phyloP scores from a whole-genome alignment of 2,113 vertebrate genomes.

The Suricata suricatta region DNA sequence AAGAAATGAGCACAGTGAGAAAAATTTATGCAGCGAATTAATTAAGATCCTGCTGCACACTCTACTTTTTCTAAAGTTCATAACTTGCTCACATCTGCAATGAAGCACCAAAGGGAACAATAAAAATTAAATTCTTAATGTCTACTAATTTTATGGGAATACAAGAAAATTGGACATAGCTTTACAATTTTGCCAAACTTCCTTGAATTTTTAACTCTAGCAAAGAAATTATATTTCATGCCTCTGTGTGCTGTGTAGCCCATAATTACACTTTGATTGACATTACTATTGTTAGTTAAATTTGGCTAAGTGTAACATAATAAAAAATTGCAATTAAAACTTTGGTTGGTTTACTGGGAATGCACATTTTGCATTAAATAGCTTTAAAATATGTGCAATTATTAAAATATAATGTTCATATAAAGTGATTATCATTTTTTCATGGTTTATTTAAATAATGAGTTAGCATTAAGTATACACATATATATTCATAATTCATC shows the following conservation, averaged over 20 bases:
- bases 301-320: not conserved
- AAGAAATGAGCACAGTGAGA: slow-evolving; percentile 28
- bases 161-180: not conserved
- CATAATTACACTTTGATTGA: slow-evolving; percentile 55
- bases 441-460: not conserved
- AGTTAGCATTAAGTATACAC: not conserved
- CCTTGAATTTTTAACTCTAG: slow-evolving; percentile 9
- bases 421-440: not conserved
- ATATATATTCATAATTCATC: not conserved
- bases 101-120: not conserved
- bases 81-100: not conserved
- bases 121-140: slow-evolving; percentile 61
- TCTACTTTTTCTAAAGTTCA: not conserved
- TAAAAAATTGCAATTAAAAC: slow-evolving; percentile 30
- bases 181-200: slow-evolving; percentile 39
- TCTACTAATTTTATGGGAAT: slow-evolving; percentile 17
- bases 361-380: not conserved
- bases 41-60: not conserved
- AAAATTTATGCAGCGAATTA: not conserved
- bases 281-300: slow-evolving; percentile 31
- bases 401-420: not conserved
- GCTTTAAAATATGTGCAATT: not conserved
- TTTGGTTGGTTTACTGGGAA: not conserved
- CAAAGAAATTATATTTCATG: not conserved
- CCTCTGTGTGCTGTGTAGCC: not conserved